These are phyloP conservation scores for Anoplius nigerrimus DNA, from an alignment of 2,888 invertebrate species.

Conservation along the genomic window DNA sequence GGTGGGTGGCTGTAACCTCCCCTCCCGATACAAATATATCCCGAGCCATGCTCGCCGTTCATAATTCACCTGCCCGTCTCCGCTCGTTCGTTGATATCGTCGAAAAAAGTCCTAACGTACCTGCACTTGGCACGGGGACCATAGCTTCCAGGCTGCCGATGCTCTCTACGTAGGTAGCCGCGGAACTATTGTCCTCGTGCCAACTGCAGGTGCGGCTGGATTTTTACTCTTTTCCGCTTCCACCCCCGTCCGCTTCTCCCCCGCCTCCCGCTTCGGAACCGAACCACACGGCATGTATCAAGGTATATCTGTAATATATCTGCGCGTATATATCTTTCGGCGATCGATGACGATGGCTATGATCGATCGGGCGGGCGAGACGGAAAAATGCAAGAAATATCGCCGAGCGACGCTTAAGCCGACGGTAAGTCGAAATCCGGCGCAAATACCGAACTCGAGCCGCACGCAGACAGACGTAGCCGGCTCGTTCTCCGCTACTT, in stretches of 20 bases:
- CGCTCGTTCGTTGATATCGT: conserved; percentile 5
- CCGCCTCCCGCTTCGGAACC: background rate
- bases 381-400: background rate
- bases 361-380: background rate
- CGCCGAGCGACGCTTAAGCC: background rate
- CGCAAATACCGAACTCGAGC: too few relatives aligned
- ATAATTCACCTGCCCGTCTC: conserved; percentile 14
- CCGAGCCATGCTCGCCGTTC: background rate
- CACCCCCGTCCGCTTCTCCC: background rate
- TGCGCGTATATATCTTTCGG: background rate
- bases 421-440: background rate
- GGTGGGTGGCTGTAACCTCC: too few relatives aligned
- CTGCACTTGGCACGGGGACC: conserved; percentile 30
- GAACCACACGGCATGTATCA: conserved; percentile 8
- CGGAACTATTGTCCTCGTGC: conserved; percentile 24
- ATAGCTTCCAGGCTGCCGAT: conserved; percentile 11
- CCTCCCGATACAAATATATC: too few relatives aligned
- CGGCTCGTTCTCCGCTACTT: too few relatives aligned
- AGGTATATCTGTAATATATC: background rate
- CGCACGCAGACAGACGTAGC: too few relatives aligned
- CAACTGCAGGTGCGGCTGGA: conserved; percentile 28
- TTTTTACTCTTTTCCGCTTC: conserved; percentile 9
- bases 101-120: conserved; percentile 18
- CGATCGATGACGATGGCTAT: background rate
- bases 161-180: background rate